Percentiles rank a stretch among this genome's conserved stretches.
Conservation (phyloP, 2,113 vertebrate genomes). For the Oophaga pumilio region DNA sequence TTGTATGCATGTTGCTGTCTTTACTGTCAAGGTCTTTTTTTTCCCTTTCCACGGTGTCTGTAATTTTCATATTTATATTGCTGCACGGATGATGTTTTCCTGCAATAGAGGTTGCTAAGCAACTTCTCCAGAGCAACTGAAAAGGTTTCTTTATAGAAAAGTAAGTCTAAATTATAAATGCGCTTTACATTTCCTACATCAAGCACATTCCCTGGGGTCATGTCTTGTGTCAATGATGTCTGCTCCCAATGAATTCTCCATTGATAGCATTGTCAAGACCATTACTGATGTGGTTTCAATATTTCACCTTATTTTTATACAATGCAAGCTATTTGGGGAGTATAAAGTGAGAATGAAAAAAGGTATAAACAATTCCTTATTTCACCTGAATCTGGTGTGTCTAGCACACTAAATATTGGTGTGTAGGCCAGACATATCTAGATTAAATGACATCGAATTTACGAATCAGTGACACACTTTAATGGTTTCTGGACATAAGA, state of each 20-base stretch:
- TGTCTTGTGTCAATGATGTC: conserved; percentile 44
- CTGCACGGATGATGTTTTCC: conserved; percentile 44
- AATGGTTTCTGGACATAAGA: background rate
- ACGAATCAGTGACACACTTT: background rate
- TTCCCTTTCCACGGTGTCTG: conserved; percentile 25
- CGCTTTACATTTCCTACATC: conserved; percentile 51
- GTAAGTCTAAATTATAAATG: conserved; percentile 52
- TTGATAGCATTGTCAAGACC: conserved; percentile 47
- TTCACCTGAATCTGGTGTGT: background rate
- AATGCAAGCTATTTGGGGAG: conserved; percentile 11
- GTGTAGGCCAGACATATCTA: background rate
- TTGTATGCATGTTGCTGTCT: conserved; percentile 26
- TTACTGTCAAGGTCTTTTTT: conserved; percentile 33
- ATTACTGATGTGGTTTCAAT: conserved; percentile 31
- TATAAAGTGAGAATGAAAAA: conserved; percentile 1
- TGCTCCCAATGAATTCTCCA: conserved; percentile 20
- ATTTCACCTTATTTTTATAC: background rate
- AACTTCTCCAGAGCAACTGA: conserved; percentile 42
- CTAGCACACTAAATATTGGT: background rate
- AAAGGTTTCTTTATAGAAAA: conserved; percentile 44
- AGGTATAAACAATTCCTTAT: background rate
- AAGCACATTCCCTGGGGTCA: conserved; percentile 46
- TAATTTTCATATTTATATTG: conserved; percentile 51
- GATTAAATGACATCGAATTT: background rate
- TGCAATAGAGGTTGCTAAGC: conserved; percentile 51